Conservation (phyloP, 2,888 invertebrate species). For the Oligia strigilis region DNA sequence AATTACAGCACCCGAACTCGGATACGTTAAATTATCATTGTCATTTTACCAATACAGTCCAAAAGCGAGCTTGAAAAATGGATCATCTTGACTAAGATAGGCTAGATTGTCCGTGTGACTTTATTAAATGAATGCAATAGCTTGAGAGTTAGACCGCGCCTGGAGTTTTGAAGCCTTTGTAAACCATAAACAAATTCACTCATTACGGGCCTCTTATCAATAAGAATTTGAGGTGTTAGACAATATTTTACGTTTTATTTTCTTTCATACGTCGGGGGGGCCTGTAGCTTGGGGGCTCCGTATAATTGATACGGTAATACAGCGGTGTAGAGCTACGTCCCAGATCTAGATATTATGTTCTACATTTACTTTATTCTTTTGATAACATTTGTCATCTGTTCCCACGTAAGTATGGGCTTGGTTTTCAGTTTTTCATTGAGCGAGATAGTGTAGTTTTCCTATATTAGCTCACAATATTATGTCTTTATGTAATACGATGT, state of each 20-base stretch:
- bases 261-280: too few species aligned
- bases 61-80: neutral
- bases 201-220: neutral
- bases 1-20: neutral
- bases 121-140: neutral
- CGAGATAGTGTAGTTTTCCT: conserved; percentile 15
- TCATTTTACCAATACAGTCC: neutral
- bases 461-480: neutral
- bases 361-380: neutral
- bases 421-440: neutral
- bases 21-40: neutral
- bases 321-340: too few species aligned
- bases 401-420: neutral
- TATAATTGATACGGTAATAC: neutral
- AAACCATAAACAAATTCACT: neutral
- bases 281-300: neutral
- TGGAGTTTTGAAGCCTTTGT: neutral
- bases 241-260: neutral
- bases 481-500: neutral
- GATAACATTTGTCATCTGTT: neutral
- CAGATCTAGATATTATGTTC: neutral
- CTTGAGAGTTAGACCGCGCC: neutral
- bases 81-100: too few species aligned
- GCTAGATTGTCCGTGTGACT: neutral
- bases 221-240: neutral